phyloP scores from a whole-genome alignment of 30 jellyfish, hydroid and myxozoan genomes.

The Hydractinia symbiolongicarpus region DNA sequence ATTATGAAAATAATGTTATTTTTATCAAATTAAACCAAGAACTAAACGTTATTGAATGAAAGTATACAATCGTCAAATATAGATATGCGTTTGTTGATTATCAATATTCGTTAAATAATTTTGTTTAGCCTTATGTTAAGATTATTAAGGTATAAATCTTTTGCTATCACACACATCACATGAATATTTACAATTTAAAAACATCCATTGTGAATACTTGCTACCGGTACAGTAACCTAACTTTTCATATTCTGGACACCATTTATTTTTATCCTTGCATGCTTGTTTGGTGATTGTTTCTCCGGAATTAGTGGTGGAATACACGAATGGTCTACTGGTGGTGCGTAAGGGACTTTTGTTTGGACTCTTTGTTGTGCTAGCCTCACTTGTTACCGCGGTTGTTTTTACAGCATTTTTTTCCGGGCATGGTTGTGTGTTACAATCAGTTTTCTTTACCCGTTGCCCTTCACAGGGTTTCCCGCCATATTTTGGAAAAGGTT shows the following conservation, averaged over 20 bases:
- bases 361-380: too few species aligned
- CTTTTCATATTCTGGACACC: background rate
- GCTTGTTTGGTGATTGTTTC: background rate
- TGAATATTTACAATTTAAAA: slow-evolving; percentile 11
- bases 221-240: slow-evolving; percentile 16
- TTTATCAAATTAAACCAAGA: too few species aligned
- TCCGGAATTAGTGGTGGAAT: too few species aligned
- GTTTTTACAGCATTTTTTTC: background rate
- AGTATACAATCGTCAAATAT: too few species aligned
- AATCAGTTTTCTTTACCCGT: background rate
- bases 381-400: too few species aligned
- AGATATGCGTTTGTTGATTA: too few species aligned
- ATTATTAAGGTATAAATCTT: background rate
- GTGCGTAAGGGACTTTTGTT: too few species aligned
- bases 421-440: background rate
- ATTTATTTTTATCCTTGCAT: background rate
- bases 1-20: too few species aligned
- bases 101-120: too few species aligned
- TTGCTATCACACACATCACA: background rate
- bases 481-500: slow-evolving; percentile 1
- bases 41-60: too few species aligned
- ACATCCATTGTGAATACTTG: slow-evolving; percentile 10
- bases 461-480: slow-evolving; percentile 1
- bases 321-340: too few species aligned
- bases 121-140: too few species aligned